Conservation (phyloP, 2,888 invertebrate genomes). For the Galeopsomyia nigrocyanea region DNA sequence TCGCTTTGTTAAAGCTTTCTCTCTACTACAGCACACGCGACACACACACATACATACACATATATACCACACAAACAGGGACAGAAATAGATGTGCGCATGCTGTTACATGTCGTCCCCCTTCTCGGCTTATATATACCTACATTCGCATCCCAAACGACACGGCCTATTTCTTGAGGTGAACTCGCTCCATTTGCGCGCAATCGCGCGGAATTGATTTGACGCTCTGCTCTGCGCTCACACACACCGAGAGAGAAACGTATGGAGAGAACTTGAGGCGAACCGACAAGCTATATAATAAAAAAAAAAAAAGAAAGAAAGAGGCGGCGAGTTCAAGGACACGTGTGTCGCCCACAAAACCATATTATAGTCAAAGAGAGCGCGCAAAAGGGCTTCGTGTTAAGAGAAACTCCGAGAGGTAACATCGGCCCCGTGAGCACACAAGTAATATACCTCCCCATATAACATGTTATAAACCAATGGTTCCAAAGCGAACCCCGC, state of each 20-base stretch:
- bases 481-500: too few relatives aligned
- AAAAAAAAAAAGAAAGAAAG: too few relatives aligned
- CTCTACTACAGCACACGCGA: background rate
- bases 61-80: background rate
- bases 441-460: too few relatives aligned
- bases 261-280: constrained; percentile 13
- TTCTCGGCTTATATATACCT: background rate
- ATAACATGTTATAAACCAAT: too few relatives aligned
- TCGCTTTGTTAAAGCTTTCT: constrained; percentile 25
- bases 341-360: constrained; percentile 22
- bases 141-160: background rate
- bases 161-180: background rate
- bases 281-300: background rate
- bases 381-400: constrained; percentile 1
- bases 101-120: too few relatives aligned
- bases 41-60: too few relatives aligned
- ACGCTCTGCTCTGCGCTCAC: background rate
- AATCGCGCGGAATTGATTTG: constrained; percentile 12
- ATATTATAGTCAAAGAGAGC: background rate
- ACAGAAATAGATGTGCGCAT: too few relatives aligned
- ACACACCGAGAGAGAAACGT: constrained; percentile 23
- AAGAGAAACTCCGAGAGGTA: background rate
- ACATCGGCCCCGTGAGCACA: background rate
- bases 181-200: background rate
- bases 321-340: constrained; percentile 31